Evolutionary conservation across 2,888 invertebrate species (phyloP).

Genomic region (Elaeidobius kamerunicus): DNA sequence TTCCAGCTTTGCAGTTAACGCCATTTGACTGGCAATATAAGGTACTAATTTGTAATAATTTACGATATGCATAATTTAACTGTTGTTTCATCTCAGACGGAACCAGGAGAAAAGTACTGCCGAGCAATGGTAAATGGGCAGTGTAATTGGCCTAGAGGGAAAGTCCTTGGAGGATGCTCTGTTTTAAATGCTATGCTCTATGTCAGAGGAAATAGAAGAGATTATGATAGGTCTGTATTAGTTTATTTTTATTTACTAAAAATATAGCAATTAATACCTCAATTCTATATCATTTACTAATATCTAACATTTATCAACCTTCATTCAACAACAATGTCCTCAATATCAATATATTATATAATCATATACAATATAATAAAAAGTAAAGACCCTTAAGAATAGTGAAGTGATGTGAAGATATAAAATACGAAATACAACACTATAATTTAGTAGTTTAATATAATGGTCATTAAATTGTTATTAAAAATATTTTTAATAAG

Average conservation of each 20-base stretch:
- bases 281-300: no score
- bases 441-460: no score
- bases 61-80: background rate
- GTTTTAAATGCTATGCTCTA: constrained; percentile 89
- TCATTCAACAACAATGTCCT: no score
- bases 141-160: constrained; percentile 77
- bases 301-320: no score
- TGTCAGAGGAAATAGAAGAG: constrained; percentile 75
- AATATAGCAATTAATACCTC: no score
- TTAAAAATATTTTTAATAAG: background rate
- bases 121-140: constrained; percentile 61
- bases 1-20: constrained; percentile 68
- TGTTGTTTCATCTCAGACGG: constrained; percentile 50
- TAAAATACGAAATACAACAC: no score
- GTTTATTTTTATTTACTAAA: no score
- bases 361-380: no score
- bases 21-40: constrained; percentile 77
- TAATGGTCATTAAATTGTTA: background rate
- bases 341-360: no score
- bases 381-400: no score
- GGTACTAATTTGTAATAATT: constrained; percentile 22
- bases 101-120: constrained; percentile 67
- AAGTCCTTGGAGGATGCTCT: constrained; percentile 77
- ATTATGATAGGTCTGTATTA: constrained; percentile 78
- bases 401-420: no score